Conservation (phyloP, 2,113 vertebrate species). For the Eublepharis macularius region DNA sequence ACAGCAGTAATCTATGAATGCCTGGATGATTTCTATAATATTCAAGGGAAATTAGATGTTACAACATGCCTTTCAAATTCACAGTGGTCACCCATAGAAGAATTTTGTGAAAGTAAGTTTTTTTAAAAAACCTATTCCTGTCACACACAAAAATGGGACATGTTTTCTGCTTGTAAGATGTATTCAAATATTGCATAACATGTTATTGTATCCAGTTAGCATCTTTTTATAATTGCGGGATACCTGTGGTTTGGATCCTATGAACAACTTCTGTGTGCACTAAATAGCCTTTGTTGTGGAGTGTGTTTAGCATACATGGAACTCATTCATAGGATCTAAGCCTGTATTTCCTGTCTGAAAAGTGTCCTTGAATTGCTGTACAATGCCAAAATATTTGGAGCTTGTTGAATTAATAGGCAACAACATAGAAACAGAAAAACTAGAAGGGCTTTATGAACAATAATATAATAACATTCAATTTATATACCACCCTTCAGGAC, state of each 20-base stretch:
- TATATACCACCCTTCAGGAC: too few species aligned
- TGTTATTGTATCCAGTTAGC: background rate
- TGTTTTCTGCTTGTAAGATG: background rate
- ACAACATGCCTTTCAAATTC: background rate
- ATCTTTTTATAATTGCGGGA: background rate
- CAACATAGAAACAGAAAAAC: background rate
- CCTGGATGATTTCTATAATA: fast-evolving
- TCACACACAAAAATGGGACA: background rate
- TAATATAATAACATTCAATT: too few species aligned
- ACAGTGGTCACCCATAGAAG: conserved; percentile 25
- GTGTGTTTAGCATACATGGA: too few species aligned
- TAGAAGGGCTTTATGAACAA: background rate
- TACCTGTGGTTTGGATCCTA: background rate
- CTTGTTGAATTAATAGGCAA: background rate
- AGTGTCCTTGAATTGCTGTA: background rate
- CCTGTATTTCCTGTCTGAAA: too few species aligned
- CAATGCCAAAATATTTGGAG: background rate
- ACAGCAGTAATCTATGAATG: conserved; percentile 28
- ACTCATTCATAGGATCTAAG: too few species aligned
- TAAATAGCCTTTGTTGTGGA: too few species aligned
- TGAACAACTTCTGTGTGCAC: too few species aligned
- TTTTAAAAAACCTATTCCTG: background rate
- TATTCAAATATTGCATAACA: background rate
- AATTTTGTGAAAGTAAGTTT: conserved; percentile 60
- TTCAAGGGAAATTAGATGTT: conserved; percentile 14